A percentile compares a stretch with the other conserved stretches of the same genome.
phyloP scores from a whole-genome alignment of 2,888 invertebrate genomes.

The Phoenoteleia sp. region DNA sequence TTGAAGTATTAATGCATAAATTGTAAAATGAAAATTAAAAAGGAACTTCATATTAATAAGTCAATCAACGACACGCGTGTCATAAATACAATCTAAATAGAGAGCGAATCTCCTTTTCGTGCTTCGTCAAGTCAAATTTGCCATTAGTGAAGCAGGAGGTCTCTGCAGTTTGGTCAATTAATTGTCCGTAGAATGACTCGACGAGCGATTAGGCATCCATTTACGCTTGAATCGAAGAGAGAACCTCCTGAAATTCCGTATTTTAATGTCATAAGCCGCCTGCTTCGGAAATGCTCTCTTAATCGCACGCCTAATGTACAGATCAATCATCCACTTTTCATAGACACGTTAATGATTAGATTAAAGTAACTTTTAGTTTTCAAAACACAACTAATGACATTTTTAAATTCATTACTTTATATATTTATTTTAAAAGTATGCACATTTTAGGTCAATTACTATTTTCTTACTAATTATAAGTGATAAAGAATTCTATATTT shows the following conservation, averaged over 20 bases:
- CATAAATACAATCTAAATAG: conserved; percentile 21
- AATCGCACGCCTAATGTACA: conserved; percentile 30
- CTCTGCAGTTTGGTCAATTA: conserved; percentile 62
- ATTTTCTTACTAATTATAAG: no score
- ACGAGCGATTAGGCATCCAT: conserved; percentile 66
- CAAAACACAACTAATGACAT: no score
- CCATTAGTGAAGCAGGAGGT: conserved; percentile 44
- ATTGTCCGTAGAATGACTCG: conserved; percentile 66
- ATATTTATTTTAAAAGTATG: no score
- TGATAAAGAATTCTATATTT: no score
- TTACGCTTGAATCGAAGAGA: conserved; percentile 64
- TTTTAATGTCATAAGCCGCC: conserved; percentile 62
- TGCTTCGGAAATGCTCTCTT: conserved; percentile 49
- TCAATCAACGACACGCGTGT: no score
- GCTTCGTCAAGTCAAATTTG: conserved; percentile 45
- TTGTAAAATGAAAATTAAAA: no score
- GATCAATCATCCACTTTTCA: conserved; percentile 35
- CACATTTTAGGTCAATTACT: no score
- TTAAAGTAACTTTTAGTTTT: no score
- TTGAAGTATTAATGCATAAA: no score
- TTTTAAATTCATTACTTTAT: no score
- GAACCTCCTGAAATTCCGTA: conserved; percentile 55
- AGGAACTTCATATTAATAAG: no score
- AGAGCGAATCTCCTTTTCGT: conserved; percentile 40
- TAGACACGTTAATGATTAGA: no score